phyloP scores from a whole-genome alignment of 2,888 invertebrate genomes.

The Rhamphomyia laevipes region DNA sequence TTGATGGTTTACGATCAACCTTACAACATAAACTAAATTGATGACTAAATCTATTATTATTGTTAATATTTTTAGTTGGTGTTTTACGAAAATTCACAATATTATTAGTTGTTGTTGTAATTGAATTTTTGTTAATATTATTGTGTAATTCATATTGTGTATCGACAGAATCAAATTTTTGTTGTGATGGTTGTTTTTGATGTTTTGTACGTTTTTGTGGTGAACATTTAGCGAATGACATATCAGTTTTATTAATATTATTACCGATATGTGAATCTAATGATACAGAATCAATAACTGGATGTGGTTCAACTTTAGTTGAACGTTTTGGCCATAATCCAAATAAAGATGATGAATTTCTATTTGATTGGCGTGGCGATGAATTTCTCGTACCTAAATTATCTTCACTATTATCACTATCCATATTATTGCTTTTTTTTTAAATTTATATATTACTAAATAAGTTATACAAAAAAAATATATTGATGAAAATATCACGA shows the following conservation, averaged over 20 bases:
- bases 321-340: constrained; percentile 33
- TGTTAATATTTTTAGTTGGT: constrained; percentile 16
- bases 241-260: constrained; percentile 16
- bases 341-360: constrained; percentile 15
- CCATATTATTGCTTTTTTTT: too few relatives aligned
- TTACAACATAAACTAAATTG: constrained; percentile 36
- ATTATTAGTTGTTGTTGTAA: constrained; percentile 19
- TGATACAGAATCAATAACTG: constrained; percentile 9
- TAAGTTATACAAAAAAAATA: too few relatives aligned
- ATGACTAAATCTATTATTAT: constrained; percentile 35
- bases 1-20: constrained; percentile 30
- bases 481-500: too few relatives aligned
- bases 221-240: constrained; percentile 32
- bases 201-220: constrained; percentile 15
- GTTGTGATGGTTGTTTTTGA: constrained; percentile 11
- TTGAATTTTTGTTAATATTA: constrained; percentile 24
- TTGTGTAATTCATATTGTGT: constrained; percentile 21
- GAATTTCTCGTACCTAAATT: not conserved
- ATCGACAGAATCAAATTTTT: constrained; percentile 1
- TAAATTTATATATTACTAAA: too few relatives aligned
- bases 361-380: not conserved
- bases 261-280: not conserved
- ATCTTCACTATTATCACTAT: constrained; percentile 5
- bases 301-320: constrained; percentile 36
- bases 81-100: constrained; percentile 13